Conservation (phyloP, 1,140 invertebrate species). For the Limonius californicus region DNA sequence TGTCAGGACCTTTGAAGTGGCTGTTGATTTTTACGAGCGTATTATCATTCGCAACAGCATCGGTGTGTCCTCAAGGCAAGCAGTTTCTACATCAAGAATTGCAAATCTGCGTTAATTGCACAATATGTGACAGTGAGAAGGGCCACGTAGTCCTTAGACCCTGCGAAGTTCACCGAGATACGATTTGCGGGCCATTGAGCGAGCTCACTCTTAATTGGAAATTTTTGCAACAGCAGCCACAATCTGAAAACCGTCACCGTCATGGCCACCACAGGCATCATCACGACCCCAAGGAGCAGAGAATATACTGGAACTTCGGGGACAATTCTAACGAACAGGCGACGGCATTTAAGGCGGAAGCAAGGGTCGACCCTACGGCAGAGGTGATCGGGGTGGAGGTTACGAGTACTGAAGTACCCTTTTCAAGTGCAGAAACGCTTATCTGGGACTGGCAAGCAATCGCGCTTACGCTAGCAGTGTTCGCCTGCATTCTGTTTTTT, state of each 20-base stretch:
- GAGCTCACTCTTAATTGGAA: slow-evolving; percentile 45
- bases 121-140: slow-evolving; percentile 53
- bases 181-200: slow-evolving; percentile 58
- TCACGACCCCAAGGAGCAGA: slow-evolving; percentile 30
- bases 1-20: slow-evolving; percentile 29
- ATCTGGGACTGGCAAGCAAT: slow-evolving; percentile 61
- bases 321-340: background rate
- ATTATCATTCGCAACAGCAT: slow-evolving; percentile 30
- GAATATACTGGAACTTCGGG: slow-evolving; percentile 6
- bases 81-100: slow-evolving; percentile 53
- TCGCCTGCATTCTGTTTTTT: slow-evolving; percentile 62
- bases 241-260: slow-evolving; percentile 35
- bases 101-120: slow-evolving; percentile 58
- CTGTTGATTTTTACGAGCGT: slow-evolving; percentile 30
- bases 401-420: slow-evolving; percentile 40
- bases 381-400: slow-evolving; percentile 23
- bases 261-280: slow-evolving; percentile 38
- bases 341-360: slow-evolving; percentile 4
- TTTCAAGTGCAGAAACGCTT: slow-evolving; percentile 43
- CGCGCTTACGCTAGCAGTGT: slow-evolving; percentile 56
- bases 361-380: background rate
- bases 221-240: slow-evolving; percentile 13
- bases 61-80: slow-evolving; percentile 37
- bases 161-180: slow-evolving; percentile 61
- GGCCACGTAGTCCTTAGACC: slow-evolving; percentile 57